Base-by-base conservation (phyloP, 2,888 invertebrate species). In the Brenthis hecate region DNA sequence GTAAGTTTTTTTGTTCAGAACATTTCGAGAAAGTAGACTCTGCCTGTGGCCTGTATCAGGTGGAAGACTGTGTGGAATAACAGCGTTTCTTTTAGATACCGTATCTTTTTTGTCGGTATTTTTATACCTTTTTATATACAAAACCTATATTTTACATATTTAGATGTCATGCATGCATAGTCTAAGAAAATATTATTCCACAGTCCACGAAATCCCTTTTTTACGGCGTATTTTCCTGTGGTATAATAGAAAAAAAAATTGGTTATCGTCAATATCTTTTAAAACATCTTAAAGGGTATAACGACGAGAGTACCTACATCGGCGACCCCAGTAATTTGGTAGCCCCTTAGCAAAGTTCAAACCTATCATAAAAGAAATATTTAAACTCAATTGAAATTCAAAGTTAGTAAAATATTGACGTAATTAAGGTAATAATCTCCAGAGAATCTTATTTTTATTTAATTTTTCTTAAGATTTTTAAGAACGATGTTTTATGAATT, bases 281-380 rank as follows among this genome's bases (percentile, higher is more conserved):
- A 48, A 68, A 54, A 8, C 56, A 57, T 63, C 53, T n/a, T n/a
- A 43, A 14, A 23, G 23, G 48, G 23, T n/a, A 13, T 13, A 23
- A 14, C 13, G 19, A 13, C 23, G 47, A 58, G n/a, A 19, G 13
- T n/a, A 56, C n/a, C n/a, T n/a, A n/a, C 14, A n/a, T n/a, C 36
- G 36, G 19, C 58, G 56, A 23, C 61, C 55, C 50, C 51, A 43
- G 56, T 50, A 56, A 47, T 66, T 62, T 62, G 62, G 56, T 56
- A 67, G 32, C 62, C 51, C 62, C 67, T 58, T 53, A 67, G 56
- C 56, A n/a, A 43, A 67, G 67, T 67, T 67, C 62, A 62, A 50
- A 16, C 51, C 14, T 51, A 62, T 62, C 50, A 8, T 53, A 51
- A n/a, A 55, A 62, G 36, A 48, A 6, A 47, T 3, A 66, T 66